Percentiles rank a stretch among this genome's conserved stretches.
phyloP scores from a whole-genome alignment of 2,113 vertebrate genomes.

The Ctenodactylus gundi region DNA sequence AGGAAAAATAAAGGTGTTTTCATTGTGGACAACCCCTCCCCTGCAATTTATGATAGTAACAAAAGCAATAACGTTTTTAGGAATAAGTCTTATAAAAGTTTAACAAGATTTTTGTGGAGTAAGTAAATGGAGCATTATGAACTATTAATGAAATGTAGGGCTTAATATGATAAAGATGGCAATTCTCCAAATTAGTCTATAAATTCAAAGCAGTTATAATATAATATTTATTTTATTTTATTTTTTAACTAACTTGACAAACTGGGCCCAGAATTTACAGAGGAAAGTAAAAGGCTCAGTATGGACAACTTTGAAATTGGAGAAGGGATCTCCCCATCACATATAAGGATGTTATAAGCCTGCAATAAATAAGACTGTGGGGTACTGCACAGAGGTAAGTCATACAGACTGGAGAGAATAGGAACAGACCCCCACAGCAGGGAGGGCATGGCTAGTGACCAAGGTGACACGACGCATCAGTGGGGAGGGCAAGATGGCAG shows the following conservation, averaged over 20 bases:
- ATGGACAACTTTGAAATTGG: background rate
- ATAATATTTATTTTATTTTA: background rate
- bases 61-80: background rate
- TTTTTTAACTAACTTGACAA: conserved; percentile 32
- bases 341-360: background rate
- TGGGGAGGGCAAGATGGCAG: background rate
- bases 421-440: background rate
- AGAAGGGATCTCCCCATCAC: background rate
- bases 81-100: conserved; percentile 15
- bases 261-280: background rate
- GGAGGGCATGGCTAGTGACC: background rate
- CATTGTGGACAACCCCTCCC: background rate
- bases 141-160: background rate
- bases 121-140: background rate
- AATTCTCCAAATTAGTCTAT: conserved; percentile 35
- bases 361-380: background rate
- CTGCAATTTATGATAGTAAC: background rate
- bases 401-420: background rate
- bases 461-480: background rate
- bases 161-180: conserved; percentile 23
- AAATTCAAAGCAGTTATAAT: conserved; percentile 32
- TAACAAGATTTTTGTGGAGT: conserved; percentile 34
- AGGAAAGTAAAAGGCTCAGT: background rate
- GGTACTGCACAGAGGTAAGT: background rate
- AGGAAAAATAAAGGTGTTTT: background rate